Evolutionary conservation across 2,113 vertebrate genomes (phyloP).

Genomic region (Stercorarius parasiticus): DNA sequence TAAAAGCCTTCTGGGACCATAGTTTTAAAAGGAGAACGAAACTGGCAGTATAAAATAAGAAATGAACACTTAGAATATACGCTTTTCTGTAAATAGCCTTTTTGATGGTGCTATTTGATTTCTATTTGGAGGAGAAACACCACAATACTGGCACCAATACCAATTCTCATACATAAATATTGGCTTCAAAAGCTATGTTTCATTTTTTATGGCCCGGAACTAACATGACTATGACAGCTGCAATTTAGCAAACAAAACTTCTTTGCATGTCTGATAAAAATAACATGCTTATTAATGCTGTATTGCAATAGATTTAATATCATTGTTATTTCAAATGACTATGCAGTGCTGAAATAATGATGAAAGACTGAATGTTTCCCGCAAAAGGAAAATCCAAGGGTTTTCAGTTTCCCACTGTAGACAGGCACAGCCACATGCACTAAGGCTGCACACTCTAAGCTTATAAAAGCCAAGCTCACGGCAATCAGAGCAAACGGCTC

Average conservation of each 20-base stretch:
- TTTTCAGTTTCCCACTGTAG: background rate
- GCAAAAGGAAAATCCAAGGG: background rate
- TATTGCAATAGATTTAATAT: background rate
- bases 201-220: background rate
- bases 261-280: background rate
- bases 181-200: background rate
- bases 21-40: background rate
- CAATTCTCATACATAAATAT: background rate
- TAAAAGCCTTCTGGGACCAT: background rate
- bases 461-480: background rate
- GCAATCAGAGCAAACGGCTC: background rate
- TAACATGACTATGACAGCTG: background rate
- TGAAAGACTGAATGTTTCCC: background rate
- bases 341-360: background rate
- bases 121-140: background rate
- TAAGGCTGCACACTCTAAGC: background rate
- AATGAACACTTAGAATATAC: background rate
- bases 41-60: background rate
- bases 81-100: background rate
- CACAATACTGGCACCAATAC: background rate
- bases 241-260: constrained; percentile 10
- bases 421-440: background rate
- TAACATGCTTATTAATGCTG: background rate
- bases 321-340: background rate
- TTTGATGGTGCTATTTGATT: background rate